Base-by-base conservation (phyloP, 2,888 invertebrate species). In the Eudasyphora cyanicolor region DNA sequence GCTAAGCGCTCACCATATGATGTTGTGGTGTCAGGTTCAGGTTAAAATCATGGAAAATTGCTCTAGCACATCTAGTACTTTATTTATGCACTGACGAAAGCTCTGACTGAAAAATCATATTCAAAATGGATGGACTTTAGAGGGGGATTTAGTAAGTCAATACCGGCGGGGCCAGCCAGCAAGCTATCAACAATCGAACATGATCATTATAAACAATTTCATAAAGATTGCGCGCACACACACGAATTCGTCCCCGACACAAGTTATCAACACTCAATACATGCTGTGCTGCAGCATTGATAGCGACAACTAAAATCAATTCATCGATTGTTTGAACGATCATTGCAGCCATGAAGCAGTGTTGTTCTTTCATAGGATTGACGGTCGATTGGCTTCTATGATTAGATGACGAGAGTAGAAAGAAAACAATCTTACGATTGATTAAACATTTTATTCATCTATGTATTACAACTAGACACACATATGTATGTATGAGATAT, bases 21-120 rank as follows among this genome's bases (percentile, higher is more conserved):
- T n/a, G n/a, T n/a, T n/a, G n/a, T n/a, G n/a, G 51, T 1, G 8
- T 19, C 21, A n/a, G 14, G 35, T 62, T 42, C 42, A 67, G 42
- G 21, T 67, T 38, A 38, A 42, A 38, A 67, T 7, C 67, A 67
- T 64, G 38, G 67, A 67, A 67, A 67, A 67, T 67, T 67, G 67
- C 38, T 67, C 35, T 24, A 38, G 21, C 67, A 67, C 57, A 57
- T 57, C n/a, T n/a, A 14, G 57, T 57, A 57, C 24, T 57, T 51
- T 21, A 51, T 57, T 51, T 21, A 51, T 57, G 2, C 21, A 51
- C 51, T 19, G 51, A 19, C 51, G 49, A 49, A 6, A 49, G 51
- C 14, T 35, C 35, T 35, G 35, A 35, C 35, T 10, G 19, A 45
- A 45, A n/a, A 45, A 45, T n/a, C 45, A 45, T 45, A 38, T 10